These are phyloP conservation scores for Acleris literana DNA, from an alignment of 2,888 invertebrate genomes.

Conservation along the genomic window DNA sequence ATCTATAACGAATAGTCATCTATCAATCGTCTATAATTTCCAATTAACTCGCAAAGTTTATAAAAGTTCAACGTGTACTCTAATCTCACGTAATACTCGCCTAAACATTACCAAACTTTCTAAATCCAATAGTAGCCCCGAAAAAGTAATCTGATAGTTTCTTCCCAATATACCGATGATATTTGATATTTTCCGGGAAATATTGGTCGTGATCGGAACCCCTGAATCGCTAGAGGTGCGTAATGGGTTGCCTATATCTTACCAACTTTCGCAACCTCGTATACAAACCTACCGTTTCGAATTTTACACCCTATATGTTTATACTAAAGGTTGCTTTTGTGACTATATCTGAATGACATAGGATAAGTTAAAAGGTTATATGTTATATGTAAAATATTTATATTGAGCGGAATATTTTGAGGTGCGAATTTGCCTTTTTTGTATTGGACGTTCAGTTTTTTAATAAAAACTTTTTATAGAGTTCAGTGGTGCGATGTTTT, in stretches of 20 bases:
- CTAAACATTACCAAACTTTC: no score
- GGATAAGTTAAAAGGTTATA: not conserved
- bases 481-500: not conserved
- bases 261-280: constrained; percentile 6
- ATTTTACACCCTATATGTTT: not conserved
- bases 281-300: not conserved
- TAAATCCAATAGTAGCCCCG: constrained; percentile 7
- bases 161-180: constrained; percentile 33
- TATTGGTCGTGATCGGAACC: constrained; percentile 28
- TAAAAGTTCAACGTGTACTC: no score
- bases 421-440: constrained; percentile 29
- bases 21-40: no score
- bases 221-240: constrained; percentile 26
- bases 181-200: constrained; percentile 33
- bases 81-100: no score
- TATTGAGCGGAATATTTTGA: constrained; percentile 31
- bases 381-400: constrained; percentile 19
- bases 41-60: no score
- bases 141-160: constrained; percentile 36
- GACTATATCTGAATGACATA: not conserved
- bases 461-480: no score
- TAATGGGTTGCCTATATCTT: constrained; percentile 20
- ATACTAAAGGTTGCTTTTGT: not conserved
- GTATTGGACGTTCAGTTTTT: not conserved
- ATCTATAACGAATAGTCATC: no score